Conservation (phyloP, 2,113 vertebrate species). For the cat (Felis catus) region F.catus_Fca126_mat1.0 CM031419.1:132628501-132629000, state of each 20-base stretch:
- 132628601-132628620: not conserved
- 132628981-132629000: not conserved
- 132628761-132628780: not conserved
- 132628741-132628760: not conserved
- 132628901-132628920: not conserved
- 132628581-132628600: not conserved
- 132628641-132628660: not conserved
- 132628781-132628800: not conserved
- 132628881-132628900: not conserved
- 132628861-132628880: not conserved
- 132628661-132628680: not conserved
- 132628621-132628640: not conserved
- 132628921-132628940: not conserved
- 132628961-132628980: not conserved
- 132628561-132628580: not conserved
- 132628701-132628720: not conserved
- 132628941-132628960: not conserved
- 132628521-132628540: not conserved
- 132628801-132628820: not conserved
- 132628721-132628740: not conserved
- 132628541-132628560: not conserved
- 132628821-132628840: not conserved
- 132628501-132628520: not conserved
- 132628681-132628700: not conserved
- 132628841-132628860: not conserved